Base-by-base conservation (phyloP, 2,797 vertebrate genomes). In the Alauda arvensis region DNA sequence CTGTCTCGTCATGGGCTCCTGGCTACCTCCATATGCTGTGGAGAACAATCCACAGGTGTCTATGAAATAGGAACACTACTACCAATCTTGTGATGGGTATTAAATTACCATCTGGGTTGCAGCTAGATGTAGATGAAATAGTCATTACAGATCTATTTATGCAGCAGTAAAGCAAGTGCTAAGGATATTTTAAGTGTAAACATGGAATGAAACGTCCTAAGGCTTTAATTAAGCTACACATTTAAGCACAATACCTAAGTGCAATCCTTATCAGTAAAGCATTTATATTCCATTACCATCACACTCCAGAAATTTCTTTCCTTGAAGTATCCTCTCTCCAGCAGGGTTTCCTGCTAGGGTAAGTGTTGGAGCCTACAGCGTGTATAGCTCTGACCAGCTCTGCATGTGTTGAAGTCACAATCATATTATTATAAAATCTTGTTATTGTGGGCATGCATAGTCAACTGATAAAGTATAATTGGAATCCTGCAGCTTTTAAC, bases 391-490 rank as follows among this genome's bases (percentile, higher is more conserved):
- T 68, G 60, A 46, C 31, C 52, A 74, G 28, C 59, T 70, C 59
- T 60, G 43, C 53, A n/a, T 75, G 59, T 69, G 33, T 51, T 65
- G 16, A 59, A 49, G 43, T 83, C 71, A 72, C n/a, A 70, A 45
- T 45, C 34, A 49, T 63, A 83, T 87, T 90, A 87, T 72, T 85
- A 63, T 15, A 79, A 42, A 52, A 21, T 51, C 67, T 85, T 67
- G 43, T 82, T 93, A 33, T 57, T 81, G 57, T 80, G 28, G 53
- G 25, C 53, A 62, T 77, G 69, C 70, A 57, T 42, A 68, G n/a
- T 65, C 52, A 86, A 61, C 52, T 93, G 87, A 89, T 69, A 60
- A 87, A 79, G 62, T 84, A 78, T 93, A 92, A 92, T 87, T 95
- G 89, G 82, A 75, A 84, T 83, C 82, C 83, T 82, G 59, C 60